Evolutionary conservation across 1,140 invertebrate species (phyloP), one percentile per base, ranked within the genome.

Genomic region (Ostrea denselamellosa): DNA sequence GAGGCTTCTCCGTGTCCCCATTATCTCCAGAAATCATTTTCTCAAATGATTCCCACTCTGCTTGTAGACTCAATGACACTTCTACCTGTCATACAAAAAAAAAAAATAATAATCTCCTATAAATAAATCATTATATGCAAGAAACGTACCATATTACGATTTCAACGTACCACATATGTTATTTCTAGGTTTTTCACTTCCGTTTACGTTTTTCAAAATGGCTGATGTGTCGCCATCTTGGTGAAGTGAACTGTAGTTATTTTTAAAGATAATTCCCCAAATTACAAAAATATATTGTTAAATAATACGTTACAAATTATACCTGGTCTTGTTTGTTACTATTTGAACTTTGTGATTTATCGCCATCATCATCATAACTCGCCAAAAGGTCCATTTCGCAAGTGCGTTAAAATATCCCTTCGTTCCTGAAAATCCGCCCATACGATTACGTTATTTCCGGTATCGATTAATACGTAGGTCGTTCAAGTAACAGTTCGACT

Each of bases 1-100:
- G 7, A 28, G 68, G 68, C 68, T 77, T 77, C 28, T 77, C 68
- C 5, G 56, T 62, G 25, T 81, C 83, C 22, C 34, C 84, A 65
- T 12, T 83, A 51, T 28, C 56, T 28, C 87, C 88, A 62, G 65
- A 85, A 62, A 90, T 89, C 81, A 90, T 81, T 85, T 89, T 89
- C 62, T 90, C 90, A 89, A 90, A 90, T 28, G 90, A 90, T 62
- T 89, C 90, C 88, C 88, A 90, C 82, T 90, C 90, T 19, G 88
- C 88, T 34, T 90, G 87, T 54, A 90, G 82, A 81, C 85, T 87
- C 3, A 68, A 81, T 28, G 53, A 22, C 9, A 52, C 44, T n/a
- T 83, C 68, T 14, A 77, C 68, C 68, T 77, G 0, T 19, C 56
- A 62, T 19, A 19, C 17, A 62, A 19, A 62, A 19, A 62, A 19